Evolutionary conservation across 2,113 vertebrate species (phyloP).

Genomic region (Nematolebias whitei): DNA sequence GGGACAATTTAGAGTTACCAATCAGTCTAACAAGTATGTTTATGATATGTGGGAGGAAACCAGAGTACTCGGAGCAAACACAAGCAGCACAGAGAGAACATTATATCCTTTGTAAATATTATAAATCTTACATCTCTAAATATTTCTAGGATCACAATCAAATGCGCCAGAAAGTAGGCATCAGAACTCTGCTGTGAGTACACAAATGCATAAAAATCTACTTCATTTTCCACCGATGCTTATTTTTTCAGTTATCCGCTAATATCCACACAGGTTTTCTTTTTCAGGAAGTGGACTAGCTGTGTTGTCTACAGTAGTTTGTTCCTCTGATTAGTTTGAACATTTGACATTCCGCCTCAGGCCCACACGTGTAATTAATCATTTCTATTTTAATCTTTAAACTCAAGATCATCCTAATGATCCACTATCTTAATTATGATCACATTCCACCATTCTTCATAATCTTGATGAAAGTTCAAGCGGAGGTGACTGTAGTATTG

Average conservation of each 20-base stretch:
- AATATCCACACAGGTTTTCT: background rate
- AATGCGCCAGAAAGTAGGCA: background rate
- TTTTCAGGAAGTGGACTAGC: background rate
- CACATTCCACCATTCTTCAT: background rate
- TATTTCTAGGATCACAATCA: too few species aligned
- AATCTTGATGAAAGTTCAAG: background rate
- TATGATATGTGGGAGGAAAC: too few species aligned
- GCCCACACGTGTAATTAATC: constrained; percentile 6
- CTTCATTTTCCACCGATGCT: background rate
- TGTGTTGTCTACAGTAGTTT: background rate
- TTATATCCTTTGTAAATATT: too few species aligned
- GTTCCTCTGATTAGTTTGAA: background rate
- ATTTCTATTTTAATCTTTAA: constrained; percentile 16
- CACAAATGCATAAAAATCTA: background rate
- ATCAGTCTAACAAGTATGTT: too few species aligned
- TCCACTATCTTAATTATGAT: constrained; percentile 6
- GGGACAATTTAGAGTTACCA: too few species aligned
- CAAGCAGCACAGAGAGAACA: too few species aligned
- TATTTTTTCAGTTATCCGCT: background rate
- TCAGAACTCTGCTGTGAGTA: background rate
- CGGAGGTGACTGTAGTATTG: constrained; percentile 3
- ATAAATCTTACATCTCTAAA: too few species aligned
- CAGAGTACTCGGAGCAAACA: too few species aligned
- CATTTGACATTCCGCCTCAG: constrained; percentile 12
- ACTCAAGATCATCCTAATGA: constrained; percentile 11